Evolutionary conservation across 2,797 vertebrate genomes (phyloP), one percentile per base, ranked within the genome.

Genomic region (Poeciliopsis turneri): DNA sequence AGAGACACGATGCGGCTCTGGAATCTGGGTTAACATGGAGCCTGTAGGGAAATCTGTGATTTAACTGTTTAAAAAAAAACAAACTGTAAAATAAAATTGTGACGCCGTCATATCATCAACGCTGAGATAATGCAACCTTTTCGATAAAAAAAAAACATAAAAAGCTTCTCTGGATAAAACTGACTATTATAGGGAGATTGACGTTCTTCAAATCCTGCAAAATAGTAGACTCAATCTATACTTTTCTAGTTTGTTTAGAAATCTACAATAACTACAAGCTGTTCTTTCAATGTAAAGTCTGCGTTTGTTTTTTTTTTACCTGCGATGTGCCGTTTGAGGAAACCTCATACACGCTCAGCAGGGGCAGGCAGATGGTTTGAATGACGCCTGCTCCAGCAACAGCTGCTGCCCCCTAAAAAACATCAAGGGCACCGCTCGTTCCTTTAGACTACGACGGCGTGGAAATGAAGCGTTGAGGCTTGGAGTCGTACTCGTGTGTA

Each of bases 351-450:
- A 99, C 97, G 0, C 97, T 97, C 77, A 99, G 89, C 6, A 99
- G 97, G 86, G 98, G 98, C 74, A 99, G 93, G 87, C 98, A 99
- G 87, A 99, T 96, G 0, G 97, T 98, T 90, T 98, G 97, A 2
- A 96, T 96, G 84, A 99, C 92, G 33, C 98, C 98, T 0, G 97
- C 97, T 77, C 97, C 97, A 1, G 98, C 97, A 73, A 99, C 97
- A 1, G 97, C 97, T 61, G 96, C 94, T 57, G 98, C 98, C 55
- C 98, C 98, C 98, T 99, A 18, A 18, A 47, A 82, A 75, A 77
- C 59, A 81, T 88, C 0, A 5, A 79, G 68, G 23, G 77, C 23
- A 30, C 2, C 51, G 47, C 2, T 4, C 0, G 74, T n/a, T 16
- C 49, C 55, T 47, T 11, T 46, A 33, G 57, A 71, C 16, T 28